Evolutionary conservation across 2,797 vertebrate species (phyloP), one percentile per base, ranked within the genome.

Genomic region (Gallinago solitaria): DNA sequence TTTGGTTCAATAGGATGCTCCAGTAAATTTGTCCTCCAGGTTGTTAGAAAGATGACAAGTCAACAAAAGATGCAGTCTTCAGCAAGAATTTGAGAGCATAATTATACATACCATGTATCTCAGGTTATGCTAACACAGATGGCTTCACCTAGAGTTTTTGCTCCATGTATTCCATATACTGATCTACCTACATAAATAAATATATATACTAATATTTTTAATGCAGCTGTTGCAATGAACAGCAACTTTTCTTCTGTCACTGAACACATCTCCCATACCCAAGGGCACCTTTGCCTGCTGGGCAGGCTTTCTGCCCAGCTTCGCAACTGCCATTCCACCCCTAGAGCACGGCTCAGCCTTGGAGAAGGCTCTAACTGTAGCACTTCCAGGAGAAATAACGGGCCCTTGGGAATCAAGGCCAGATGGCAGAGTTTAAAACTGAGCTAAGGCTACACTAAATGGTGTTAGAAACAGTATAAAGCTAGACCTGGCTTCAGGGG

Each of bases 21-120:
- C 64, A 21, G 5, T 78, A 78, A 80, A 87, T 96, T 78, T 89
- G 50, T 92, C 83, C 96, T 90, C 41, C 0, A 0, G 32, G 70
- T 48, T 51, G 35, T 76, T 47, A 91, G 61, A 90, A 79, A 93
- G 82, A 93, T 90, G 82, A 80, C 88, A 97, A 77, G 86, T 84
- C 94, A 96, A 96, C 51, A 92, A 89, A 96, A 96, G 93, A 97
- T 73, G n/a, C 28, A 93, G 61, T 84, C 65, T 71, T 73, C 86
- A 95, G 59, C 5, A 18, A 90, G 37, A 91, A 91, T 45, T 1
- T 71, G 59, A 96, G 94, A 47, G 87, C 21, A 1, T 95, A 95
- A 97, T 95, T 93, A 95, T 33, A 87, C 59, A 86, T 21, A 67
- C 24, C 69, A 71, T 33, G 51, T 47, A 32, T 74, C 90, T 96